Evolutionary conservation across 2,888 invertebrate genomes (phyloP).

Genomic region (Mythimna albipuncta): DNA sequence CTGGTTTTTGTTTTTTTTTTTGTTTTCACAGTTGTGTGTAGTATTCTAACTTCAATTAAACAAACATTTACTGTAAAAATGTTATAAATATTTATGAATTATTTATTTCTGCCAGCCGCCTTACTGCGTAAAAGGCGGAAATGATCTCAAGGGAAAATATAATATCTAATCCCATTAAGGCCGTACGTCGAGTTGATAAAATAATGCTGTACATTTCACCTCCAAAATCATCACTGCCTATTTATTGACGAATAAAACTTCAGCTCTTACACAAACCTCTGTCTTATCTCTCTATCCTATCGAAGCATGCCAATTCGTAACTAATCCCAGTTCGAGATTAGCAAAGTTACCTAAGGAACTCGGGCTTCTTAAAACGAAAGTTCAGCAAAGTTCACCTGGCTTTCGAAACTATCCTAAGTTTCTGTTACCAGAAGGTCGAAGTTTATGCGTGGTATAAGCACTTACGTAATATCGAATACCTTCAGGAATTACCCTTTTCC

Average conservation of each 20-base stretch:
- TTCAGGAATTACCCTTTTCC: slow-evolving; percentile 41
- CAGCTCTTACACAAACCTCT: background rate
- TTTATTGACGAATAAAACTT: slow-evolving; percentile 7
- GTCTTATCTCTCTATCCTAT: slow-evolving; percentile 19
- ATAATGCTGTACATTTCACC: no score
- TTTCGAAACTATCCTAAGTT: slow-evolving; percentile 38
- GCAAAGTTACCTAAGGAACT: slow-evolving; percentile 43
- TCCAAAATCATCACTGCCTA: no score
- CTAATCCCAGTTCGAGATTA: slow-evolving; percentile 46
- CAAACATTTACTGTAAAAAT: no score
- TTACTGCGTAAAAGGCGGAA: no score
- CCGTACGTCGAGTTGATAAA: no score
- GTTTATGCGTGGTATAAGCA: slow-evolving; percentile 32
- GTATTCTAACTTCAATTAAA: no score
- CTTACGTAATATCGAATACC: slow-evolving; percentile 40
- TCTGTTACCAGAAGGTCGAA: slow-evolving; percentile 23
- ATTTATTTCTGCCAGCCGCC: no score
- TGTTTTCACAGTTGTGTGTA: background rate
- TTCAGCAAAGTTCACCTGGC: slow-evolving; percentile 39
- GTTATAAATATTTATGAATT: no score
- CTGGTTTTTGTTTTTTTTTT: background rate
- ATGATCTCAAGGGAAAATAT: no score
- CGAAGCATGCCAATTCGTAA: slow-evolving; percentile 25
- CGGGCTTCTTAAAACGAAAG: slow-evolving; percentile 50
- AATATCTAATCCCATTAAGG: no score